These are phyloP conservation scores for Xenopus borealis DNA, from an alignment of 2,113 vertebrate genomes.

Conservation along the genomic window DNA sequence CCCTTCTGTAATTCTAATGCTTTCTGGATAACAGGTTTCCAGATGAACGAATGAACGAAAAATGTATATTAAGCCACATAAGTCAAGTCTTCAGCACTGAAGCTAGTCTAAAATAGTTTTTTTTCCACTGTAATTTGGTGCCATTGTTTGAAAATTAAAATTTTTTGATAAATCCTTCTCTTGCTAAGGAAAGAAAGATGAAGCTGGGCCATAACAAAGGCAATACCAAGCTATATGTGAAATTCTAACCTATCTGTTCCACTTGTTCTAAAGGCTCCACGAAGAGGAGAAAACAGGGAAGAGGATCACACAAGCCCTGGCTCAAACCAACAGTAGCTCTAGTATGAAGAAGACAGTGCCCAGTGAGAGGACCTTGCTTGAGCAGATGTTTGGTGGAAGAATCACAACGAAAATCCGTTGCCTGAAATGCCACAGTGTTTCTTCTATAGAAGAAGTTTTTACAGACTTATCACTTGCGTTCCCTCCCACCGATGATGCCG, in stretches of 20 bases:
- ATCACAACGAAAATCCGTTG: conserved; percentile 75
- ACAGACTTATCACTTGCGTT: conserved; percentile 78
- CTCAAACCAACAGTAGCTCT: conserved; percentile 58
- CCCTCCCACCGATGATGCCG: conserved; percentile 56
- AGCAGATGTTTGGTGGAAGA: conserved; percentile 80
- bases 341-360: conserved; percentile 47
- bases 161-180: no score
- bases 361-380: conserved; percentile 65
- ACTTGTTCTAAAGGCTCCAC: conserved; percentile 60
- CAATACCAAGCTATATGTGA: no score
- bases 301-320: conserved; percentile 69
- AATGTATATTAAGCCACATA: no score
- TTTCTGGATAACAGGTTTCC: no score
- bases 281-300: conserved; percentile 76
- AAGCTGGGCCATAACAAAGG: no score
- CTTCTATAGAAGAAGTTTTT: conserved; percentile 75
- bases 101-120: no score
- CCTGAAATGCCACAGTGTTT: conserved; percentile 70
- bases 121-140: no score
- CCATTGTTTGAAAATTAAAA: no score
- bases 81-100: no score
- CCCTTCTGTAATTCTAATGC: no score
- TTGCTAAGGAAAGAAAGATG: no score
- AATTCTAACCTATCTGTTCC: not conserved
- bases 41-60: no score